Evolutionary conservation across 2,888 invertebrate species (phyloP).

Genomic region (Parthenolecanium corni): DNA sequence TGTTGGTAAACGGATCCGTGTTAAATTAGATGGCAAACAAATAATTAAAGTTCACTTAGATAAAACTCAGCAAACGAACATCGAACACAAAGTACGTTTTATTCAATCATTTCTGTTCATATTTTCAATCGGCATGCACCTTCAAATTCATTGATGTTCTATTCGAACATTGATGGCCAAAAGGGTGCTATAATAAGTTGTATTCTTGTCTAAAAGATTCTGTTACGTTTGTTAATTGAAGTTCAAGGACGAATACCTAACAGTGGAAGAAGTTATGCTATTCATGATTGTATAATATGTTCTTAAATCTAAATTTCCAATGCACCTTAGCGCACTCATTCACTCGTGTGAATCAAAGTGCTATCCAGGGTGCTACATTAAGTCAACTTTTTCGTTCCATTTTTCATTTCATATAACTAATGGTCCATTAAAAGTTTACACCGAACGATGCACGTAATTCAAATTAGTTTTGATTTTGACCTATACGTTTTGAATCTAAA

Average conservation of each 20-base stretch:
- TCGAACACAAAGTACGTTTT: conserved; percentile 86
- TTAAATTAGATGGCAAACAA: conserved; percentile 90
- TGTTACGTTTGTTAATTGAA: not conserved
- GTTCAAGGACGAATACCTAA: not conserved
- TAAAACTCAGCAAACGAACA: conserved; percentile 96
- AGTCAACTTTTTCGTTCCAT: conserved; percentile 21
- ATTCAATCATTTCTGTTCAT: too few species aligned
- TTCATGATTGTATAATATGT: not conserved
- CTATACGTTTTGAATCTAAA: not conserved
- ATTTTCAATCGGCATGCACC: not conserved
- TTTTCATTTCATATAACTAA: not conserved
- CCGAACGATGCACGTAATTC: not conserved
- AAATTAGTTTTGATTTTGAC: not conserved
- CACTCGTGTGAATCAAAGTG: not conserved
- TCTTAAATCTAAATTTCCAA: not conserved
- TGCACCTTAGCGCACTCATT: conserved; percentile 8
- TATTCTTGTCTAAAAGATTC: not conserved
- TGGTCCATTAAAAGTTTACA: conserved; percentile 25
- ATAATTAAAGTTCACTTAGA: conserved; percentile 96
- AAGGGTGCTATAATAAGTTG: conserved; percentile 9
- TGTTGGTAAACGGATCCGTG: conserved; percentile 92
- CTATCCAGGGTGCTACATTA: conserved; percentile 24
- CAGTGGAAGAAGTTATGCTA: not conserved
- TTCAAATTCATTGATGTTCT: conserved; percentile 17
- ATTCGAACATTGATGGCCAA: conserved; percentile 8